phyloP scores from a whole-genome alignment of 2,888 invertebrate genomes.

The Platycheirus albimanus region DNA sequence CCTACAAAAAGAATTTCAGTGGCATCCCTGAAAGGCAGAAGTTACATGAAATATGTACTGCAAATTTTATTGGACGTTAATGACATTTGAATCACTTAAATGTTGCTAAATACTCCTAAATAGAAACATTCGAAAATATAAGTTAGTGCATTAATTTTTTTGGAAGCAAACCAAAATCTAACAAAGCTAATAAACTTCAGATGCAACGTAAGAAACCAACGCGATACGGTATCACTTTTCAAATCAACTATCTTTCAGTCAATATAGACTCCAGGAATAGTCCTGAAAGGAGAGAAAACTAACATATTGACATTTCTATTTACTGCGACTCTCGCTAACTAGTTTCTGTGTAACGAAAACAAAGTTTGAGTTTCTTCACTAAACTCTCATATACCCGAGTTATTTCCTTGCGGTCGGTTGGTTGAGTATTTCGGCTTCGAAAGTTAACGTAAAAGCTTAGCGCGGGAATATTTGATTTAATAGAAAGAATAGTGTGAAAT shows the following conservation, averaged over 20 bases:
- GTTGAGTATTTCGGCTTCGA: slow-evolving; percentile 30
- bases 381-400: slow-evolving; percentile 59
- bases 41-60: too few species aligned
- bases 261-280: slow-evolving; percentile 68
- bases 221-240: slow-evolving; percentile 44
- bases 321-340: slow-evolving; percentile 46
- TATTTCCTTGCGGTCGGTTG: slow-evolving; percentile 65
- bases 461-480: slow-evolving; percentile 34
- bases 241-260: slow-evolving; percentile 68
- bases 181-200: slow-evolving; percentile 27
- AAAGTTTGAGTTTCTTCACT: slow-evolving; percentile 40
- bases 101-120: too few species aligned
- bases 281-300: slow-evolving; percentile 43
- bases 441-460: slow-evolving; percentile 33
- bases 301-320: slow-evolving; percentile 65
- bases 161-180: too few species aligned
- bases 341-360: slow-evolving; percentile 21
- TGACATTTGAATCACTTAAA: too few species aligned
- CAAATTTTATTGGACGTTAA: too few species aligned
- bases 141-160: too few species aligned
- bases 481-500: too few species aligned
- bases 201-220: slow-evolving; percentile 6
- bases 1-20: too few species aligned
- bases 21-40: too few species aligned
- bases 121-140: too few species aligned